Evolutionary conservation across 2,113 vertebrate species (phyloP).

Genomic region (Chauna torquata): DNA sequence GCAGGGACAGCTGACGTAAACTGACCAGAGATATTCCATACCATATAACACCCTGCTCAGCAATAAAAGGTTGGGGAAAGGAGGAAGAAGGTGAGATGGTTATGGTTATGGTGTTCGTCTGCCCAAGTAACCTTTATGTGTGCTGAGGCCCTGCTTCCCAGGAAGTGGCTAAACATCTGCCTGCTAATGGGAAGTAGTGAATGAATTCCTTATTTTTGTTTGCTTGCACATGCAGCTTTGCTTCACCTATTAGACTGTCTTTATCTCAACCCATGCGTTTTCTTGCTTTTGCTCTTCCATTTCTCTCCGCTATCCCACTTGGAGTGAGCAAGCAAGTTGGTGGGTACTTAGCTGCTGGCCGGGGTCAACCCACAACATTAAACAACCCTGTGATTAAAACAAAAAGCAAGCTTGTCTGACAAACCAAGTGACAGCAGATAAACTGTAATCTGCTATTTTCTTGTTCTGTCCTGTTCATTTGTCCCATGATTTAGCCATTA

Average conservation of each 20-base stretch:
- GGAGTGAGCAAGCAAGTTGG: background rate
- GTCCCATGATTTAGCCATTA: background rate
- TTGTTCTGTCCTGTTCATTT: background rate
- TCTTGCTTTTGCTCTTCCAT: background rate
- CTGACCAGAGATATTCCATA: background rate
- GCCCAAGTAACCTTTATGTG: background rate
- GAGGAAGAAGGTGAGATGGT: background rate
- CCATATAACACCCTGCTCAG: background rate
- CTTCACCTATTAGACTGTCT: background rate
- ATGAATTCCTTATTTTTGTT: background rate
- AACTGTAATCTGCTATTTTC: background rate
- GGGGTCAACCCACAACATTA: background rate
- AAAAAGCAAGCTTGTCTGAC: background rate
- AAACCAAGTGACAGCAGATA: background rate
- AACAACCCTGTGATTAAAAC: background rate
- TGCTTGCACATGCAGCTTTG: background rate
- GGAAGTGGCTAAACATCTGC: background rate
- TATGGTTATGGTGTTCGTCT: background rate
- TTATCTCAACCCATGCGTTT: background rate
- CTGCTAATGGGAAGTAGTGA: background rate
- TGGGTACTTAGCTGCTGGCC: background rate
- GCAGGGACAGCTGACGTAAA: background rate
- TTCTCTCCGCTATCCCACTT: background rate
- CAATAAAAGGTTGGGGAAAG: background rate
- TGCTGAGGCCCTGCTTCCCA: background rate